A percentile compares a stretch with the other conserved stretches of the same genome.
Evolutionary conservation across 2,113 vertebrate genomes (phyloP).

Genomic region (Catharus minimus): DNA sequence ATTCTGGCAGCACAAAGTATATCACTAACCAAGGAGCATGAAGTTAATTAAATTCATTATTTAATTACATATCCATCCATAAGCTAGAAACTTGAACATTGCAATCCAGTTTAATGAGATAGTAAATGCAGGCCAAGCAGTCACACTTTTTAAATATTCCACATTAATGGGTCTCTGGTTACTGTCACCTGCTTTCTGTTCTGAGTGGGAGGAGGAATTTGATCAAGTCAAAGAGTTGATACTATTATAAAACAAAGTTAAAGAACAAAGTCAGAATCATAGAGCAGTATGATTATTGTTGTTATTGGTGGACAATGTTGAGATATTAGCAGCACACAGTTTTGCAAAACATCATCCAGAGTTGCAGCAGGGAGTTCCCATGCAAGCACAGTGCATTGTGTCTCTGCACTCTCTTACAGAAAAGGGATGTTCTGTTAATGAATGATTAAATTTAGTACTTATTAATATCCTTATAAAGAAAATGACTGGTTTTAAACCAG

Average conservation of each 20-base stretch:
- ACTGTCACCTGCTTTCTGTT: background rate
- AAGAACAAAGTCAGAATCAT: background rate
- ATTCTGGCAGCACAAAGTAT: background rate
- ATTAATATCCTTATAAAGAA: background rate
- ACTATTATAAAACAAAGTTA: background rate
- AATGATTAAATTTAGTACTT: background rate
- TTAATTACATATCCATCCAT: background rate
- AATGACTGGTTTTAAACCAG: background rate
- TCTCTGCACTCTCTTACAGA: background rate
- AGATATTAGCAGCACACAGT: background rate
- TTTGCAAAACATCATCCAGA: background rate
- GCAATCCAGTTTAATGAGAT: background rate
- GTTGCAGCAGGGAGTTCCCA: background rate
- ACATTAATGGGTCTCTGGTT: background rate
- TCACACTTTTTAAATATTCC: background rate
- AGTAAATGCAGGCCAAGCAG: background rate
- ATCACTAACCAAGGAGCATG: background rate
- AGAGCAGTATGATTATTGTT: background rate
- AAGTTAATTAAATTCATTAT: background rate
- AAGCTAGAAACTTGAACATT: background rate
- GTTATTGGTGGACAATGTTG: background rate
- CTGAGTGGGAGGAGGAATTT: background rate
- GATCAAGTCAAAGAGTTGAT: background rate
- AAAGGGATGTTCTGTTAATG: background rate
- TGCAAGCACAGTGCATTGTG: accelerated